Evolutionary conservation across 2,797 vertebrate genomes (phyloP), one percentile per base, ranked within the genome.

Genomic region (Peromyscus eremicus): DNA sequence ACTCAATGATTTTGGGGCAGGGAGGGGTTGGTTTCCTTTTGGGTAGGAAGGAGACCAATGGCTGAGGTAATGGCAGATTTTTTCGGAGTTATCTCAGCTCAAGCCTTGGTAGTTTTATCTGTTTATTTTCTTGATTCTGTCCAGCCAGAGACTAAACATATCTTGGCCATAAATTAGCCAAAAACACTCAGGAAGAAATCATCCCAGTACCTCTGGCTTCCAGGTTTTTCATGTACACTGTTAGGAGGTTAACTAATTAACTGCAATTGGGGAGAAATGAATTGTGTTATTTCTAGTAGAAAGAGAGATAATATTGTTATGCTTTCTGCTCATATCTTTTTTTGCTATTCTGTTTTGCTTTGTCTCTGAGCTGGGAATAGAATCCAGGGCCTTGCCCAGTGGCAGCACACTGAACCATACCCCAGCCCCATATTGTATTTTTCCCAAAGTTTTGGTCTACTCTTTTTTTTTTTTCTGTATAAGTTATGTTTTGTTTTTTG

Each of bases 81-180:
- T 94, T 79, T 11, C 75, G 91, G 40, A 80, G n/a, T 97, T 92
- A 96, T 87, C 95, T 95, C 95, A 96, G 94, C 83, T 97, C 62
- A 71, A 94, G 93, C 77, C 94, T 98, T 80, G n/a, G 76, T 95
- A 92, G 57, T 98, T 97, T 52, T 32, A 1, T 94, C 96, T 89
- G 55, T 98, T 95, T 95, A 95, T 37, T 90, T 97, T 92, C 57
- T 89, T 85, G 37, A 89, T 77, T 96, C 64, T 19, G 40, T 77
- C 46, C 64, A 92, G 46, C 83, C 43, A 83, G 80, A 93, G 70
- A 93, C 49, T 85, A 92, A 91, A 12, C 84, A 52, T 88, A 98
- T 96, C 71, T 83, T 97, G 92, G 95, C 92, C 93, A 91, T 92
- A 91, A 98, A 92, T 96, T 96, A 97, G 96, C 92, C 97, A 97